Evolutionary conservation across 2,113 vertebrate genomes (phyloP).

Genomic region (Tetrax tetrax): DNA sequence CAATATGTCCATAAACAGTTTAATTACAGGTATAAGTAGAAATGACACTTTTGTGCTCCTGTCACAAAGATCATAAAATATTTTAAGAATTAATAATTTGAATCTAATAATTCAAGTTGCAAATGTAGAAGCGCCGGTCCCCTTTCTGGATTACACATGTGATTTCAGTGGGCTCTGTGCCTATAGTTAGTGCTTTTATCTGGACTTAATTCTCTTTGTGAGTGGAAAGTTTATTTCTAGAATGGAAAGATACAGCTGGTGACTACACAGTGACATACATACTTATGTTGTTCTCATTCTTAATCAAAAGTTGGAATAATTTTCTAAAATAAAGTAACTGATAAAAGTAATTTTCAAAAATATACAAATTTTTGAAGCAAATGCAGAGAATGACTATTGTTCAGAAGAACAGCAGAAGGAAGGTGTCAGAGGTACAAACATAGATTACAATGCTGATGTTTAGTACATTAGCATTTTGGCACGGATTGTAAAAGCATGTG

Average conservation of each 20-base stretch:
- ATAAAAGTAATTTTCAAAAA: not conserved
- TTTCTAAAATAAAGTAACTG: not conserved
- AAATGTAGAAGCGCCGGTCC: rapidly evolving
- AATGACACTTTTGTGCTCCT: not conserved
- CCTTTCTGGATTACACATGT: not conserved
- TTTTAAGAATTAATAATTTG: not conserved
- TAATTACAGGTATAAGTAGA: not conserved
- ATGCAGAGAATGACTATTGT: not conserved
- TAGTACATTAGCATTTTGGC: not conserved
- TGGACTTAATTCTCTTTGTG: not conserved
- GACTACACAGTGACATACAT: not conserved
- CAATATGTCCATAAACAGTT: not conserved
- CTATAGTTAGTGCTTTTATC: not conserved
- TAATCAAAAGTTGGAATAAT: not conserved
- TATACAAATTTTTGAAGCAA: not conserved
- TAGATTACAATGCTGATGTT: not conserved
- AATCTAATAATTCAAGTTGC: not conserved
- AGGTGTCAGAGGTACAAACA: not conserved
- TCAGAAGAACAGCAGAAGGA: not conserved
- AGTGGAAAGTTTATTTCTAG: not conserved
- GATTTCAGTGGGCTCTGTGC: not conserved
- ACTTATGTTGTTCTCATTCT: not conserved
- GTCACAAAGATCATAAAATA: not conserved
- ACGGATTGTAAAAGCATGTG: not conserved
- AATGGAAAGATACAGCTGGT: rapidly evolving